Conservation (phyloP, 2,113 vertebrate species). For the Callopanchax toddi region DNA sequence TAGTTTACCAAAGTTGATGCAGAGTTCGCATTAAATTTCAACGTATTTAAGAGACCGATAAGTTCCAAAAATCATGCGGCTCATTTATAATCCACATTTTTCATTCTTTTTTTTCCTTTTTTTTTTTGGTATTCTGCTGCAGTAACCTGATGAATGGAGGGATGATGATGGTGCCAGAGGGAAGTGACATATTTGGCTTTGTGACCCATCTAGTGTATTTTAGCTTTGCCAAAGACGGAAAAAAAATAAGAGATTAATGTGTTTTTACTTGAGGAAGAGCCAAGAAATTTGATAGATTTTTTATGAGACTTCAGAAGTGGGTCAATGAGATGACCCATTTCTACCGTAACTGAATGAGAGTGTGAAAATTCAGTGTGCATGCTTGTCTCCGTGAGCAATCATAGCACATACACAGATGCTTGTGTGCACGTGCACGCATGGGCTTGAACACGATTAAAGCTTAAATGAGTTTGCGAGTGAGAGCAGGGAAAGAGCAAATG, state of each 20-base stretch:
- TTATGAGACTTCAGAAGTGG: conserved; percentile 74
- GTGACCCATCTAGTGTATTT: conserved; percentile 40
- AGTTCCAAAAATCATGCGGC: neutral
- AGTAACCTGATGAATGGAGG: conserved; percentile 43
- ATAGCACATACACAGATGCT: neutral
- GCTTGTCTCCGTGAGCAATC: conserved; percentile 12
- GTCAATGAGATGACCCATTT: conserved; percentile 80
- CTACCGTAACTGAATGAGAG: conserved; percentile 53
- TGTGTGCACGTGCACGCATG: conserved; percentile 10
- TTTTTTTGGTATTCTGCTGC: neutral
- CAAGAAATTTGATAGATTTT: conserved; percentile 70
- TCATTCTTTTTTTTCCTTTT: neutral
- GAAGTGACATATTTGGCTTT: conserved; percentile 43
- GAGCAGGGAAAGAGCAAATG: conserved; percentile 27
- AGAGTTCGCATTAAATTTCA: neutral
- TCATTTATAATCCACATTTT: too few species aligned
- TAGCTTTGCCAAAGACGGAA: conserved; percentile 46
- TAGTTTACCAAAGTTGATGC: conserved; percentile 11
- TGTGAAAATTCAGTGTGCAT: conserved; percentile 24
- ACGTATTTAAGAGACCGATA: conserved; percentile 2
- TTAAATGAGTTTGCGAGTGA: neutral
- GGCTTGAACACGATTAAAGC: conserved; percentile 15
- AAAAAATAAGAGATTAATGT: conserved; percentile 69
- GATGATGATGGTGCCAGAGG: conserved; percentile 32
- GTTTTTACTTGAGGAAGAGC: conserved; percentile 60